These are phyloP conservation scores for Lepus oiostolus DNA, from an alignment of 2,797 vertebrate genomes.

Conservation along the genomic window DNA sequence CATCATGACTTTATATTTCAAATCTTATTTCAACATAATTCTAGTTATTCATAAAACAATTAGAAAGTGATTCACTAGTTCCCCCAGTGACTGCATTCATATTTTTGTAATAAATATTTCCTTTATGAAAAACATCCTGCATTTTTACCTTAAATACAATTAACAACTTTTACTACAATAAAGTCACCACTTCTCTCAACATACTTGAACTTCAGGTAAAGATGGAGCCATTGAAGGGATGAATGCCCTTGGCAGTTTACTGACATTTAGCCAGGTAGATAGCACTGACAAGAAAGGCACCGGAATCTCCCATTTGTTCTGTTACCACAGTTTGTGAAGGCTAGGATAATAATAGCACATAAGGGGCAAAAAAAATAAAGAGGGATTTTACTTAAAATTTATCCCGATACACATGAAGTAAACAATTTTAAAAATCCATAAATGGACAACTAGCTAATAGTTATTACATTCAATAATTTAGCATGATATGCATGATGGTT, in stretches of 20 bases:
- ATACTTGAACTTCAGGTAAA: slow-evolving; percentile 64
- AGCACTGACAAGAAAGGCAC: neutral
- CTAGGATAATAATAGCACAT: neutral
- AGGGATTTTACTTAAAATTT: slow-evolving; percentile 80
- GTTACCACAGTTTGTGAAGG: neutral
- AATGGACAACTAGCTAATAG: slow-evolving; percentile 87
- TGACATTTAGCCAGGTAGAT: slow-evolving; percentile 1
- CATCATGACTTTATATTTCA: slow-evolving; percentile 60
- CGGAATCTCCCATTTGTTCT: neutral
- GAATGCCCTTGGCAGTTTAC: neutral
- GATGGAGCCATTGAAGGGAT: neutral
- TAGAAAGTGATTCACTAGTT: slow-evolving; percentile 24
- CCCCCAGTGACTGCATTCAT: neutral
- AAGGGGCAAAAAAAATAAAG: slow-evolving; percentile 67
- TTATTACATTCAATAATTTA: slow-evolving; percentile 90
- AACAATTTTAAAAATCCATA: slow-evolving; percentile 85
- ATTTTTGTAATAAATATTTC: slow-evolving; percentile 28
- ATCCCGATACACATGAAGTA: slow-evolving; percentile 84
- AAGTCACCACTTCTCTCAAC: slow-evolving; percentile 47
- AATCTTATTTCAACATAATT: neutral
- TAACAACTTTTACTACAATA: neutral
- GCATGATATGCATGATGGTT: slow-evolving; percentile 87
- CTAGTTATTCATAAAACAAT: slow-evolving; percentile 59
- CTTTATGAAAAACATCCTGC: neutral
- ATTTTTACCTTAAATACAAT: slow-evolving; percentile 40